These are phyloP conservation scores for Frankliniella fusca DNA, from an alignment of 2,888 invertebrate species.

Conservation along the genomic window DNA sequence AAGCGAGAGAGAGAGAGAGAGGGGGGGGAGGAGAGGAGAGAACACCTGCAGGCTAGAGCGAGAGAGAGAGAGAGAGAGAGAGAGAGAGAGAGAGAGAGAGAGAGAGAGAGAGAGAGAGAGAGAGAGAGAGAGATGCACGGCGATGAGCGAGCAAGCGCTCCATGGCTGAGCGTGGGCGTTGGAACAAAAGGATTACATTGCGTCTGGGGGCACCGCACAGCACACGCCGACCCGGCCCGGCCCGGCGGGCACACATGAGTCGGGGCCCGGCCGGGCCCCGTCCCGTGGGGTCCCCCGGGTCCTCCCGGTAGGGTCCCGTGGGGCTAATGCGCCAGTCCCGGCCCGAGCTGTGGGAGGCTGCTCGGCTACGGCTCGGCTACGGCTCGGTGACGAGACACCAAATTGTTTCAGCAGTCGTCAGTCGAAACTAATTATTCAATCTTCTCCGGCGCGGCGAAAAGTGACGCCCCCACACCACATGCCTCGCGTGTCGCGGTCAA, in stretches of 20 bases:
- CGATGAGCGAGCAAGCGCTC: not conserved
- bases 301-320: no score
- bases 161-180: not conserved
- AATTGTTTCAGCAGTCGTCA: not conserved
- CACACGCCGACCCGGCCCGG: no score
- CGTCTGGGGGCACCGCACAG: not conserved
- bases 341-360: no score
- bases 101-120: not conserved
- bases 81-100: no score
- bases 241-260: not conserved
- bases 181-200: constrained; percentile 23
- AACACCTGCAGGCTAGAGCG: no score
- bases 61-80: not conserved
- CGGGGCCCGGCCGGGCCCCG: no score
- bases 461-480: no score
- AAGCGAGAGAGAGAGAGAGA: not conserved
- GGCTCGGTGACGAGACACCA: no score
- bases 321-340: no score
- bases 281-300: no score
- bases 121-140: not conserved
- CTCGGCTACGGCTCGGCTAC: no score
- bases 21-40: not conserved
- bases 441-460: not conserved
- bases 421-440: constrained; percentile 10
- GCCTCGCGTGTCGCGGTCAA: no score